Evolutionary conservation across 2,797 vertebrate genomes (phyloP).

Genomic region (Basileuterus tristriatus): DNA sequence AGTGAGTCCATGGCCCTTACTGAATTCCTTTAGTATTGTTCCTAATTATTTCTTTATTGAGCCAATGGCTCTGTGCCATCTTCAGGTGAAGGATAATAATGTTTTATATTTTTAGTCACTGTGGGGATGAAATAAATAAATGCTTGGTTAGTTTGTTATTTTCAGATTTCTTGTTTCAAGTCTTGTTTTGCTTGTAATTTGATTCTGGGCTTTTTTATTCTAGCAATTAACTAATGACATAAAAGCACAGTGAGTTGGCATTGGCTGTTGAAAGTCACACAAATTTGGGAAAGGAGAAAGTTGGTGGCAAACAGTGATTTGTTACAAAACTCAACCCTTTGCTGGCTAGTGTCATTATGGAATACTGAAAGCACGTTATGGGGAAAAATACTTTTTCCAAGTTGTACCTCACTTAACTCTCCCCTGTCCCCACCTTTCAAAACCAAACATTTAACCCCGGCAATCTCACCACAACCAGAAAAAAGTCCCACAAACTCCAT

Average conservation of each 20-base stretch:
- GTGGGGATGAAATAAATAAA: not conserved
- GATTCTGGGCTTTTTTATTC: not conserved
- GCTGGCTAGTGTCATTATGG: not conserved
- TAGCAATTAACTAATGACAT: not conserved
- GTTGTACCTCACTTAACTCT: not conserved
- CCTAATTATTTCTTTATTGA: not conserved
- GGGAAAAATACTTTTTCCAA: not conserved
- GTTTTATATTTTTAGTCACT: not conserved
- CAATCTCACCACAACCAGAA: not conserved
- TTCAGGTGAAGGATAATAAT: not conserved
- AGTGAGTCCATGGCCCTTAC: not conserved
- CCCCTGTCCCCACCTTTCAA: fast-evolving
- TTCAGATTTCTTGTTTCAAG: not conserved
- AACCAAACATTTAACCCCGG: not conserved
- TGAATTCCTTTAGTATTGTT: not conserved
- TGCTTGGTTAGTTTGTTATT: not conserved
- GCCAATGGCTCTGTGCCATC: not conserved
- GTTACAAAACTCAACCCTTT: not conserved
- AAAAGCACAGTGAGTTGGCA: not conserved
- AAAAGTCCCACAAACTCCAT: not conserved
- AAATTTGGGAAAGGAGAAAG: not conserved
- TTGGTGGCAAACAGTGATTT: not conserved
- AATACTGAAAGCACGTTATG: not conserved
- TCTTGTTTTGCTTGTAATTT: not conserved
- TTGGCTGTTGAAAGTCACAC: not conserved